Evolutionary conservation across 92 coral and sea anemone genomes (phyloP).

Genomic region (Phymanthus crucifer): DNA sequence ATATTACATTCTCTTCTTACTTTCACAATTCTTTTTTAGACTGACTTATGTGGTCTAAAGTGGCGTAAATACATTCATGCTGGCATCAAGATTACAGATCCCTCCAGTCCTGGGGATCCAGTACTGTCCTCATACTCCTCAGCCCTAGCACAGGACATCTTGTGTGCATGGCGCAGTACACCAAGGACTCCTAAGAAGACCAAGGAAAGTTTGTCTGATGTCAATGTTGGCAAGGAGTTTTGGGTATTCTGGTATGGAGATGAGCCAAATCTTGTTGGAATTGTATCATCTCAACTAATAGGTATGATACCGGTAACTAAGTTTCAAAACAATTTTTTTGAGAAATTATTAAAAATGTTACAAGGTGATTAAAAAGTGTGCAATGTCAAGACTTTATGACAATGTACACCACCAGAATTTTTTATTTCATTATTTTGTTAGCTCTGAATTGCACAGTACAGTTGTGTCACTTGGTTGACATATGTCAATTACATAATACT

Average conservation of each 20-base stretch:
- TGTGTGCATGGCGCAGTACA: slow-evolving; percentile 90
- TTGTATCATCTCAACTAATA: slow-evolving; percentile 80
- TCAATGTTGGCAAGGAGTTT: slow-evolving; percentile 79
- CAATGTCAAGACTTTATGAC: no score
- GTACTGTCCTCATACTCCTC: slow-evolving; percentile 84
- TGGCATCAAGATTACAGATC: slow-evolving; percentile 47
- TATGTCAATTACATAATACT: no score
- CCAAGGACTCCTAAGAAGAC: slow-evolving; percentile 62
- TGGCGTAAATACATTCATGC: slow-evolving; percentile 87
- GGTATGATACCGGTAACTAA: slow-evolving; percentile 48
- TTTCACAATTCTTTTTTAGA: slow-evolving; percentile 46
- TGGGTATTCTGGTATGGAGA: slow-evolving; percentile 99
- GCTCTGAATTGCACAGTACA: no score
- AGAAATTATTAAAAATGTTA: no score
- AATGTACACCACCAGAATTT: no score
- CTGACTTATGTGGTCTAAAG: slow-evolving; percentile 94
- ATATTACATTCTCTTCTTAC: background rate
- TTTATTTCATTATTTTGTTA: no score
- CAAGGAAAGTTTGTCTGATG: slow-evolving; percentile 40
- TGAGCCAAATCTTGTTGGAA: slow-evolving; percentile 84
- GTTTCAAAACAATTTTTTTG: background rate
- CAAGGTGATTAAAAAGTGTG: no score
- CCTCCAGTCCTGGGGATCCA: slow-evolving; percentile 83
- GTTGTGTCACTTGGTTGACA: no score
- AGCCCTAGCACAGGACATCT: slow-evolving; percentile 82